Percentiles rank a stretch among this genome's conserved stretches.
phyloP scores from a whole-genome alignment of 2,888 invertebrate species.

The Tenodera sinensis region DNA sequence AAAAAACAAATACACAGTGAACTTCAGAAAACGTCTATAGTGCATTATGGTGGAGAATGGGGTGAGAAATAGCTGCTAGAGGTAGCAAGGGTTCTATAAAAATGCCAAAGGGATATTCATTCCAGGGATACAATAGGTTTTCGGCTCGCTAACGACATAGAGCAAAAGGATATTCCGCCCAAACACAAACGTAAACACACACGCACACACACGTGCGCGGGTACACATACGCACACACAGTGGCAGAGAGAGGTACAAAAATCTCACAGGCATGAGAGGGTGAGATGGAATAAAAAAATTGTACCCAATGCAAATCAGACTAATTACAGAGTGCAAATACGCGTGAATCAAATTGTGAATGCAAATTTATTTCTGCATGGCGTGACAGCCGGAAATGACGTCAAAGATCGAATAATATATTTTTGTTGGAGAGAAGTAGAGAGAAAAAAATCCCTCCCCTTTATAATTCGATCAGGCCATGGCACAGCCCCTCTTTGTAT shows the following conservation, averaged over 20 bases:
- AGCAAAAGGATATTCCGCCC: too few species aligned
- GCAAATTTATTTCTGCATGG: conserved; percentile 20
- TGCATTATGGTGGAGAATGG: too few species aligned
- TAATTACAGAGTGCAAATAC: conserved; percentile 31
- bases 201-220: not conserved
- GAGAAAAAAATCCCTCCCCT: conserved; percentile 17
- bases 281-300: not conserved
- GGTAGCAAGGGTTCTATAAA: not conserved
- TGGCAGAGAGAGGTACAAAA: not conserved
- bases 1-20: too few species aligned
- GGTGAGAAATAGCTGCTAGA: not conserved
- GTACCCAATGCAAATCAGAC: conserved; percentile 29
- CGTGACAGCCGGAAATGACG: conserved; percentile 17
- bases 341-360: conserved; percentile 25
- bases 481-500: conserved; percentile 9
- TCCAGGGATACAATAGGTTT: not conserved
- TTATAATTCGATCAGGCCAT: conserved; percentile 27
- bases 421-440: conserved; percentile 12
- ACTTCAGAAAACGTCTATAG: too few species aligned
- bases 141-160: not conserved
- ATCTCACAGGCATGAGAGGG: not conserved
- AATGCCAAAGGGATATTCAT: not conserved
- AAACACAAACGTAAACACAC: not conserved
- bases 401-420: conserved; percentile 25
- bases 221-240: not conserved